Conservation (phyloP, 2,888 invertebrate genomes). For the Nephrotoma guestfalica region DNA sequence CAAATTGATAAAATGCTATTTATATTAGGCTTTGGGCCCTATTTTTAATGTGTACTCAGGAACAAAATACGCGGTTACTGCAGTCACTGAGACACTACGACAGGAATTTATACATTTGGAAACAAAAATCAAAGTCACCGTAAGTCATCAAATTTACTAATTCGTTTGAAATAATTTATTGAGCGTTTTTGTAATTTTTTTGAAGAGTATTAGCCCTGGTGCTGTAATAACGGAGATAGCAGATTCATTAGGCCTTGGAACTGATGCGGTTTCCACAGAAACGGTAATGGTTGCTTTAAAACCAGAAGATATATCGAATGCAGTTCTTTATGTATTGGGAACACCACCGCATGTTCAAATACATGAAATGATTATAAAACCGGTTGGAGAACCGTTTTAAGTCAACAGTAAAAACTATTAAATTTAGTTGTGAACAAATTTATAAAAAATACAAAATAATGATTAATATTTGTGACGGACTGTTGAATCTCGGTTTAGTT, state of each 20-base stretch:
- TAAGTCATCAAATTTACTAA: constrained; percentile 8
- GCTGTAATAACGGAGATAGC: neutral
- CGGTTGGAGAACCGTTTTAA: neutral
- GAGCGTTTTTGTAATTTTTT: neutral
- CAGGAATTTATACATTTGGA: constrained; percentile 20
- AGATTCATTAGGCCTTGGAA: neutral
- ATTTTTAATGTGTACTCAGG: constrained; percentile 19
- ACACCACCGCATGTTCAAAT: neutral
- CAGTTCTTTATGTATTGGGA: neutral
- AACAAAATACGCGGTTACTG: constrained; percentile 25
- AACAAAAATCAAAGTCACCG: constrained; percentile 4
- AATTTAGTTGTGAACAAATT: too few species aligned
- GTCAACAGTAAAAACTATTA: too few species aligned
- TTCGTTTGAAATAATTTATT: neutral
- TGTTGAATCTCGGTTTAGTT: too few species aligned
- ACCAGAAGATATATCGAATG: neutral
- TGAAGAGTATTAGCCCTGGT: constrained; percentile 1
- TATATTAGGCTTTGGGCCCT: neutral
- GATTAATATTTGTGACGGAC: too few species aligned
- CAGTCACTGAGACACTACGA: constrained; percentile 22
- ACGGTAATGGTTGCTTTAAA: neutral
- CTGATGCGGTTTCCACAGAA: neutral
- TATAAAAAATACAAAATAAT: too few species aligned
- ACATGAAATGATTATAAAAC: neutral
- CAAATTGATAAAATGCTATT: too few species aligned